These are phyloP conservation scores for Vespertilio murinus DNA, from an alignment of 2,797 vertebrate genomes.

Conservation along the genomic window DNA sequence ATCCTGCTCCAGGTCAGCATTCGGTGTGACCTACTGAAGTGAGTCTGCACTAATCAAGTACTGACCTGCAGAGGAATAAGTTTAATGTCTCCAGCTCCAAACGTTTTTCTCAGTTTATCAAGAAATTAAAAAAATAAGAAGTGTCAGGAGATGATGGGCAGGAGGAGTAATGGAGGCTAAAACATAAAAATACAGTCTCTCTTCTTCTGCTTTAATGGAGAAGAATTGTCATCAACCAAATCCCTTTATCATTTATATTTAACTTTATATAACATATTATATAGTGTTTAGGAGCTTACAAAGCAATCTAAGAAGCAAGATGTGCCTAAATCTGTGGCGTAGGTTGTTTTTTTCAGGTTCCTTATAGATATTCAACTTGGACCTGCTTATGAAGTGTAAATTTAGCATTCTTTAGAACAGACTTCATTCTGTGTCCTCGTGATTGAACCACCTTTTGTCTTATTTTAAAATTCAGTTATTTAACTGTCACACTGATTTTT, in stretches of 20 bases:
- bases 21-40: constrained; percentile 10
- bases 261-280: neutral
- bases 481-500: constrained; percentile 67
- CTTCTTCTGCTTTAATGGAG: neutral
- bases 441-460: constrained; percentile 62
- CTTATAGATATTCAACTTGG: constrained; percentile 27
- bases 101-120: constrained; percentile 57
- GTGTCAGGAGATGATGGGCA: neutral
- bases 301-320: constrained; percentile 2
- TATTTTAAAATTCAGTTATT: constrained; percentile 70
- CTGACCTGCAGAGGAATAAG: constrained; percentile 28
- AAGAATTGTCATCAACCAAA: constrained; percentile 41
- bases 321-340: constrained; percentile 41
- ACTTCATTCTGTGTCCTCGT: constrained; percentile 44
- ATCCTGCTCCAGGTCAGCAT: neutral
- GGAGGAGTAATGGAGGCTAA: neutral
- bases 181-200: constrained; percentile 27
- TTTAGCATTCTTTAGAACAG: constrained; percentile 46
- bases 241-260: constrained; percentile 27
- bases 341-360: constrained; percentile 55
- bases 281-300: constrained; percentile 2
- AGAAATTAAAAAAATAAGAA: constrained; percentile 60
- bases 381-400: constrained; percentile 17
- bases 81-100: constrained; percentile 1
- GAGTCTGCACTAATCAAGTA: constrained; percentile 13